phyloP scores from a whole-genome alignment of 2,888 invertebrate genomes.

The Pristionchus japonicus region DNA sequence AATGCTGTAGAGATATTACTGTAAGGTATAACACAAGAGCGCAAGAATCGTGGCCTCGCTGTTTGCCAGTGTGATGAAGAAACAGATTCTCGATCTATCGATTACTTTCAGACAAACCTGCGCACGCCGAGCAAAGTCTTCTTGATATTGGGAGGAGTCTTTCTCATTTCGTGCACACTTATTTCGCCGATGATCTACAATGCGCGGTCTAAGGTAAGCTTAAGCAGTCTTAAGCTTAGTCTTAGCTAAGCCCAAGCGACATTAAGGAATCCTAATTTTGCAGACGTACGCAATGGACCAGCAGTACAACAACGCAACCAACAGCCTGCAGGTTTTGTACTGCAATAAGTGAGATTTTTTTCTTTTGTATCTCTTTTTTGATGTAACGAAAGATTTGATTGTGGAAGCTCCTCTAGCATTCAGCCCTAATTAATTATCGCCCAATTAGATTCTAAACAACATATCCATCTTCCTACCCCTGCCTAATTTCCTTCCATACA shows the following conservation, averaged over 20 bases:
- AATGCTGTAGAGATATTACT: too few species aligned
- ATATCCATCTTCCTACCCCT: neutral
- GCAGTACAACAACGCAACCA: slow-evolving; percentile 54
- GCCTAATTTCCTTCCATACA: neutral
- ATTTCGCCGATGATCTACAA: slow-evolving; percentile 61
- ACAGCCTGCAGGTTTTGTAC: slow-evolving; percentile 58
- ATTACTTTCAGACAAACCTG: slow-evolving; percentile 53
- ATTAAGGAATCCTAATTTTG: too few species aligned
- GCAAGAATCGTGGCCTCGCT: too few species aligned
- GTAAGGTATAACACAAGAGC: too few species aligned
- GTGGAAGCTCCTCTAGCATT: too few species aligned
- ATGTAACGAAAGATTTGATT: too few species aligned
- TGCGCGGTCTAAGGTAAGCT: slow-evolving; percentile 61
- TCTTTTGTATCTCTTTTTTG: too few species aligned
- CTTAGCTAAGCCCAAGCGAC: too few species aligned
- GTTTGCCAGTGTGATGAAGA: too few species aligned
- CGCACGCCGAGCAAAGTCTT: slow-evolving; percentile 57
- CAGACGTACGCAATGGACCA: slow-evolving; percentile 62
- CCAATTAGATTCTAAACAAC: neutral
- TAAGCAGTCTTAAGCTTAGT: neutral
- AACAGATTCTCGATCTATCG: neutral
- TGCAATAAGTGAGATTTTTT: slow-evolving; percentile 54
- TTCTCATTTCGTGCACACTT: slow-evolving; percentile 58
- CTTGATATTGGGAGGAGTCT: slow-evolving; percentile 55
- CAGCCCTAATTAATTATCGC: neutral